phyloP scores from a whole-genome alignment of 2,888 invertebrate genomes.

The Drepana falcataria region DNA sequence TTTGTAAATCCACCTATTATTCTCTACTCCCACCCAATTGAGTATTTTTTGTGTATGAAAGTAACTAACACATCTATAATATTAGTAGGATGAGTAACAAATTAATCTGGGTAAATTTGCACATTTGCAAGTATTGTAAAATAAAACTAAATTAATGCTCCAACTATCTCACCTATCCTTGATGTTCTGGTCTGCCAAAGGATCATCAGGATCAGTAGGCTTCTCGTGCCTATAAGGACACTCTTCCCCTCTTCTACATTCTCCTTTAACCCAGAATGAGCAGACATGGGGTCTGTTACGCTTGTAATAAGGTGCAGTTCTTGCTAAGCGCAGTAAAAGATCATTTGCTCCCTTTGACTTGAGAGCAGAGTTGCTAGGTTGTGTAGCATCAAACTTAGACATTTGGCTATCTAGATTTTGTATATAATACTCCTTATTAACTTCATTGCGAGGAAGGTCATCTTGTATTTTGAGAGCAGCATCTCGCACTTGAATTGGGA shows the following conservation, averaged over 20 bases:
- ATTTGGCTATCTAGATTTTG: slow-evolving; percentile 92
- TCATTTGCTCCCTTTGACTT: slow-evolving; percentile 89
- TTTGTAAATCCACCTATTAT: too few species aligned
- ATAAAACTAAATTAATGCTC: neutral
- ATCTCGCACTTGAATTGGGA: slow-evolving; percentile 93
- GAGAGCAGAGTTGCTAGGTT: slow-evolving; percentile 80
- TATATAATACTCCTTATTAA: slow-evolving; percentile 96
- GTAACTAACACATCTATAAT: too few species aligned
- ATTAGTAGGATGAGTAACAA: too few species aligned
- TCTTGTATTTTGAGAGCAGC: slow-evolving; percentile 93
- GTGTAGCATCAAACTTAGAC: slow-evolving; percentile 69
- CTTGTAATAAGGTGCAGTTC: slow-evolving; percentile 97
- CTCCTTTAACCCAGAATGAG: slow-evolving; percentile 99
- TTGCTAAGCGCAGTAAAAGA: slow-evolving; percentile 90
- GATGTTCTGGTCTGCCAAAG: slow-evolving; percentile 96
- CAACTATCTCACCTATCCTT: slow-evolving; percentile 82
- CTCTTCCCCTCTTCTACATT: slow-evolving; percentile 96
- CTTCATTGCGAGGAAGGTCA: slow-evolving; percentile 94
- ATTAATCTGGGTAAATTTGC: too few species aligned
- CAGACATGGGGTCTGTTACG: slow-evolving; percentile 97
- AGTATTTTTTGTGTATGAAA: too few species aligned
- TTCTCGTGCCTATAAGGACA: slow-evolving; percentile 98
- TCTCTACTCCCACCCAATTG: too few species aligned
- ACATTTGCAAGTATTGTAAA: too few species aligned
- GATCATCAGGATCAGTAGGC: slow-evolving; percentile 98